Conservation (phyloP, 2,888 invertebrate species). For the Pristionchus maxplancki region DNA sequence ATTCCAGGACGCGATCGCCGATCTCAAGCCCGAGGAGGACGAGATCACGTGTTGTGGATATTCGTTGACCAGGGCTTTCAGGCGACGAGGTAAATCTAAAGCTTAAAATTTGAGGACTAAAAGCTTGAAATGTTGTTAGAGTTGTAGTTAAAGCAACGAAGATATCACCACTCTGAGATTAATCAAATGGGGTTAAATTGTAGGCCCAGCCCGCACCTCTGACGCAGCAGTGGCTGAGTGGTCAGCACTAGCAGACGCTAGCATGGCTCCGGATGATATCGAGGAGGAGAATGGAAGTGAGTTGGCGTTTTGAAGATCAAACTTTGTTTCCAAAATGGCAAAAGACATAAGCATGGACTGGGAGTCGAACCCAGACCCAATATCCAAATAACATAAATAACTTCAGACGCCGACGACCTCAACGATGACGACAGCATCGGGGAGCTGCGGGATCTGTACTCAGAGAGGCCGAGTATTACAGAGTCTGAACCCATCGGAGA, state of each 20-base stretch:
- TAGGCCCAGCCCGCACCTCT: not conserved
- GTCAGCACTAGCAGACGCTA: slow-evolving; percentile 19
- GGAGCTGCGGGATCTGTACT: slow-evolving; percentile 17
- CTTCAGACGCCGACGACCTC: not conserved
- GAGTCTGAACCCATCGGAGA: not conserved
- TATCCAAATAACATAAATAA: too few relatives aligned
- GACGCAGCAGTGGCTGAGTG: not conserved
- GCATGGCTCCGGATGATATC: not conserved
- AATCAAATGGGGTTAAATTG: too few relatives aligned
- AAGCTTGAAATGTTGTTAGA: too few relatives aligned
- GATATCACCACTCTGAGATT: too few relatives aligned
- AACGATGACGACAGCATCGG: not conserved
- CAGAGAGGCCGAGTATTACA: not conserved
- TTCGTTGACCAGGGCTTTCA: not conserved
- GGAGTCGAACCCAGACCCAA: too few relatives aligned
- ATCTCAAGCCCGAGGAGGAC: slow-evolving; percentile 55
- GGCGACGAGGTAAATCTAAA: not conserved
- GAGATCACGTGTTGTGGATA: slow-evolving; percentile 54
- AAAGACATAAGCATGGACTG: not conserved
- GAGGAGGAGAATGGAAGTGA: not conserved
- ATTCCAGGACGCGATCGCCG: slow-evolving; percentile 60
- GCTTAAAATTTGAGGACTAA: too few relatives aligned
- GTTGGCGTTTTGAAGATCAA: not conserved
- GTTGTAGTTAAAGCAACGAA: too few relatives aligned
- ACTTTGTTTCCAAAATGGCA: not conserved